Percentiles rank a stretch among this genome's conserved stretches.
Conservation (phyloP, 2,888 invertebrate genomes). For the Iphiclides podalirius region DNA sequence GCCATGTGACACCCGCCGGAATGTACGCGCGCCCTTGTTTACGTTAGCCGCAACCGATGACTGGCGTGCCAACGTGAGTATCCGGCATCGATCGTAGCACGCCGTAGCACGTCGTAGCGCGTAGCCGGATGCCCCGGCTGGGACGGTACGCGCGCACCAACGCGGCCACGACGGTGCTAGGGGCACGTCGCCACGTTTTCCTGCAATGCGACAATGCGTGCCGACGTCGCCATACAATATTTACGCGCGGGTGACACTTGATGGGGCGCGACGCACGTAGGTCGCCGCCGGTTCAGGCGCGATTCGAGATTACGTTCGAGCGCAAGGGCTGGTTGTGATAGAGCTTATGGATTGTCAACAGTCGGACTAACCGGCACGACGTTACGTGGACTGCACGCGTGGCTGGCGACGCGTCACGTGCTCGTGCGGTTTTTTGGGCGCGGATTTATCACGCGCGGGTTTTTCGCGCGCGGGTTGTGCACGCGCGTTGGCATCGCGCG, state of each 20-base stretch:
- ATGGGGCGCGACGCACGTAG: slow-evolving; percentile 15
- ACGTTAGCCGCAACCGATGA: slow-evolving; percentile 75
- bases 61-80: slow-evolving; percentile 80
- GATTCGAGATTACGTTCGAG: slow-evolving; percentile 10
- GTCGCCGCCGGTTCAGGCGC: background rate
- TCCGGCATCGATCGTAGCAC: slow-evolving; percentile 39
- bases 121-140: slow-evolving; percentile 9
- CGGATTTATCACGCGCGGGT: slow-evolving; percentile 26
- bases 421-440: slow-evolving; percentile 25
- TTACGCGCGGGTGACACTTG: slow-evolving; percentile 31
- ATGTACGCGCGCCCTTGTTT: slow-evolving; percentile 72
- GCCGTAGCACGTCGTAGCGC: slow-evolving; percentile 26
- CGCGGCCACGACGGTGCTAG: slow-evolving; percentile 22
- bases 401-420: slow-evolving; percentile 27
- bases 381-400: slow-evolving; percentile 60
- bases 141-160: slow-evolving; percentile 25
- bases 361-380: slow-evolving; percentile 69
- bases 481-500: slow-evolving; percentile 39
- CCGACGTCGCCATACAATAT: slow-evolving; percentile 41
- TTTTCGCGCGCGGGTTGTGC: slow-evolving; percentile 34
- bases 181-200: slow-evolving; percentile 40
- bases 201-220: slow-evolving; percentile 72
- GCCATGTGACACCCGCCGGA: slow-evolving; percentile 60
- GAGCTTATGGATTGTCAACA: slow-evolving; percentile 62
- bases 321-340: slow-evolving; percentile 31